Evolutionary conservation across 2,113 vertebrate species (phyloP).

Genomic region (Ptychochromis oligacanthus): DNA sequence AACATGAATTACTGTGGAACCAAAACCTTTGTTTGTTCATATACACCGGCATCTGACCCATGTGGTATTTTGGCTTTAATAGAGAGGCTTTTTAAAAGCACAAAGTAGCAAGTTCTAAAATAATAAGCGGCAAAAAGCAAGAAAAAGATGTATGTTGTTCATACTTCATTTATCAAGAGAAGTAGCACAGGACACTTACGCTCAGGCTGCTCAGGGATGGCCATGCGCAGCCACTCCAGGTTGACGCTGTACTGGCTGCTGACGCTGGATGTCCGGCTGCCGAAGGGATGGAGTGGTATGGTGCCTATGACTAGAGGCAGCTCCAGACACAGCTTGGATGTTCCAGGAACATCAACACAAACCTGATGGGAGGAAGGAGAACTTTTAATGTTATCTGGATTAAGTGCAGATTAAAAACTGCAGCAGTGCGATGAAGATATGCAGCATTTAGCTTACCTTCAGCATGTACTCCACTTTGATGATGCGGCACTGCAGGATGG

Average conservation of each 20-base stretch:
- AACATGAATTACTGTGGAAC: constrained; percentile 7
- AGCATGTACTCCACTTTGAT: constrained; percentile 94
- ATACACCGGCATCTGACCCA: not conserved
- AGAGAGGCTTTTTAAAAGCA: not conserved
- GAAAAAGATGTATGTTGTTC: not conserved
- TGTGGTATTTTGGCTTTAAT: not conserved
- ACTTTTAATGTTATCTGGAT: not conserved
- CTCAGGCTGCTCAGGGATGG: constrained; percentile 86
- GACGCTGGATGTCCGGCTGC: constrained; percentile 90
- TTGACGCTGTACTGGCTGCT: constrained; percentile 91
- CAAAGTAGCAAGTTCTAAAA: not conserved
- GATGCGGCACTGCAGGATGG: constrained; percentile 93
- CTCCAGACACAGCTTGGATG: constrained; percentile 92
- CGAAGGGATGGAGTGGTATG: constrained; percentile 89
- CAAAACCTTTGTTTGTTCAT: constrained; percentile 1
- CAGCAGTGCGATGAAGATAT: not conserved
- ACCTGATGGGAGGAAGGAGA: constrained; percentile 77
- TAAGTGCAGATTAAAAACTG: not conserved
- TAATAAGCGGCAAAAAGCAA: not conserved
- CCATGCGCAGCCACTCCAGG: constrained; percentile 88
- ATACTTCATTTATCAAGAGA: no score
- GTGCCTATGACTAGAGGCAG: constrained; percentile 95
- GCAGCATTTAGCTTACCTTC: constrained; percentile 79
- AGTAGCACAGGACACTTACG: constrained; percentile 79
- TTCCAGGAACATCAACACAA: constrained; percentile 92